Conservation (phyloP, 2,888 invertebrate species). For the Aporophyla lueneburgensis region DNA sequence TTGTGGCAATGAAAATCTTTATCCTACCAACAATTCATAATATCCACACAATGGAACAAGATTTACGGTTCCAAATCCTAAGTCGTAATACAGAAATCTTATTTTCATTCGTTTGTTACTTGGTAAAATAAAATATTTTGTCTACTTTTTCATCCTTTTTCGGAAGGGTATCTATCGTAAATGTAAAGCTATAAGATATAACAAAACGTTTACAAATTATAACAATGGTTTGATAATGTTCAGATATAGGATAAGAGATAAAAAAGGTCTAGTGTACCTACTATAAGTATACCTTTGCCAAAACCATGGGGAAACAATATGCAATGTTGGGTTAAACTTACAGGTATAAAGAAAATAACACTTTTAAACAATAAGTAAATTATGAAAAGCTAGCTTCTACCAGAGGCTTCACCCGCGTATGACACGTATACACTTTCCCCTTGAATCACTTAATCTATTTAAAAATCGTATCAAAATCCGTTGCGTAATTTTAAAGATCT, state of each 20-base stretch:
- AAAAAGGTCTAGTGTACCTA: neutral
- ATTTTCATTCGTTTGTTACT: neutral
- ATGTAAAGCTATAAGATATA: neutral
- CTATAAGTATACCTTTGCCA: no score
- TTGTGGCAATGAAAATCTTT: constrained; percentile 6
- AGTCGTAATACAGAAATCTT: neutral
- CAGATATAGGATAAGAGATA: neutral
- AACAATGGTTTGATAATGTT: neutral
- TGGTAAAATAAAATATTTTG: neutral
- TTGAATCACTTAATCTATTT: no score
- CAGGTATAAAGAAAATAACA: no score
- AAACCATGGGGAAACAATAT: no score
- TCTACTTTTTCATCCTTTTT: neutral
- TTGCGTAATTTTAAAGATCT: no score
- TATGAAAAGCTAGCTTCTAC: no score
- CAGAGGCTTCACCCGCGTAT: no score
- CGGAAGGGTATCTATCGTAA: neutral
- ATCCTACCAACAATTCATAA: neutral
- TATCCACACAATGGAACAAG: neutral
- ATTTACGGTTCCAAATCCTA: neutral
- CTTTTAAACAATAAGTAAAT: no score
- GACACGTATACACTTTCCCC: no score
- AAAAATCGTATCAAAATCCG: no score
- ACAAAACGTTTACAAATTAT: neutral
- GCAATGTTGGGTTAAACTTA: no score